Conservation (phyloP, 2,888 invertebrate species). For the Digitonthophagus gazella region DNA sequence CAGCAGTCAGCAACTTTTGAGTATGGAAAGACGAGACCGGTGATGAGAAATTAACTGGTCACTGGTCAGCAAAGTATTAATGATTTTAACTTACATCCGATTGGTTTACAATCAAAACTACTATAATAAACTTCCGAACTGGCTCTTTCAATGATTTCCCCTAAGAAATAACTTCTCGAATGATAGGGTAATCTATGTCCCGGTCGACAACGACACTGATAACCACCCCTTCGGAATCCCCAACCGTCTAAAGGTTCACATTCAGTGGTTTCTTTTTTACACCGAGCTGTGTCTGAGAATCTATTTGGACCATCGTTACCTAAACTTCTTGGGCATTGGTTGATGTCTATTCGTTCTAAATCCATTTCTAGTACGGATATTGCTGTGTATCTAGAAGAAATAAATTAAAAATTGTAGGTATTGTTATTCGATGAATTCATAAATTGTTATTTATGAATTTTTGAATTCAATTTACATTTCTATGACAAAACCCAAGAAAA, state of each 20-base stretch:
- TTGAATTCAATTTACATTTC: background rate
- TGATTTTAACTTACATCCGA: slow-evolving; percentile 74
- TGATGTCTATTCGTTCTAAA: slow-evolving; percentile 94
- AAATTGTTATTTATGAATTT: background rate
- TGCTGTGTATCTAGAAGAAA: slow-evolving; percentile 74
- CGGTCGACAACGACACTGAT: slow-evolving; percentile 90
- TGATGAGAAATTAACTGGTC: background rate
- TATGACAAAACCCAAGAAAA: background rate
- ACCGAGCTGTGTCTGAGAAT: slow-evolving; percentile 86
- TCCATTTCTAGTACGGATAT: slow-evolving; percentile 93
- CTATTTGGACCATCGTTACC: slow-evolving; percentile 87
- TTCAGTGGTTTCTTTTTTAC: slow-evolving; percentile 89
- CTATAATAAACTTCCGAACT: slow-evolving; percentile 91
- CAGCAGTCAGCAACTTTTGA: background rate
- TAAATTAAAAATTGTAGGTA: background rate
- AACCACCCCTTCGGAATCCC: slow-evolving; percentile 94
- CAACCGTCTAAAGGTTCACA: slow-evolving; percentile 96
- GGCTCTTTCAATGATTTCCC: slow-evolving; percentile 90
- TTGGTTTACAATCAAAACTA: slow-evolving; percentile 85
- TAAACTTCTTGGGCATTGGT: slow-evolving; percentile 88
- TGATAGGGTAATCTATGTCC: slow-evolving; percentile 83
- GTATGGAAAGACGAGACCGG: too few species aligned
- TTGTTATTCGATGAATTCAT: background rate
- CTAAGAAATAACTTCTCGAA: slow-evolving; percentile 86
- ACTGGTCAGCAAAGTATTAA: background rate